Percentiles rank a stretch among this genome's conserved stretches.
Evolutionary conservation across 2,797 vertebrate genomes (phyloP).

Genomic region (Lagodon rhomboides): DNA sequence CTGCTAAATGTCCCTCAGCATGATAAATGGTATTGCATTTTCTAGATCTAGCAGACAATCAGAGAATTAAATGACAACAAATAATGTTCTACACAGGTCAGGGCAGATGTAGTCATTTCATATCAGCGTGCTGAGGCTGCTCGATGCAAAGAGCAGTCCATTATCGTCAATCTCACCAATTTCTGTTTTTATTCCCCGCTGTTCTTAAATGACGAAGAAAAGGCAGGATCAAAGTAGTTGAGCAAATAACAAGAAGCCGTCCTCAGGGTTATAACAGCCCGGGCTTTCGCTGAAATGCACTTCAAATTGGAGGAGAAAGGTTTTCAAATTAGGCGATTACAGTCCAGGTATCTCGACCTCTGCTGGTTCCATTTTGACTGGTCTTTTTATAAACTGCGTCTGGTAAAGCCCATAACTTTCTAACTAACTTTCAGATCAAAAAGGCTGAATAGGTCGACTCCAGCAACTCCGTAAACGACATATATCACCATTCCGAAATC

Average conservation of each 20-base stretch:
- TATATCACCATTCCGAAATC: no score
- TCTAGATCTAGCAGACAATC: conserved; percentile 28
- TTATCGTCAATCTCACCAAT: conserved; percentile 44
- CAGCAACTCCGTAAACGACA: no score
- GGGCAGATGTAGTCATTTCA: conserved; percentile 47
- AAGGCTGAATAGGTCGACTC: no score
- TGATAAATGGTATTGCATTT: conserved; percentile 33
- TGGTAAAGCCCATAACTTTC: background rate
- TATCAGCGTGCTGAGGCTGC: conserved; percentile 2
- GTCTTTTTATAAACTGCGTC: background rate
- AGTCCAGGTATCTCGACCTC: background rate
- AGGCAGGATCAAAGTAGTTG: conserved; percentile 4
- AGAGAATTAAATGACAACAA: conserved; percentile 35
- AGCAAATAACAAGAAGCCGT: conserved; percentile 30
- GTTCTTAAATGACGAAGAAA: conserved; percentile 30
- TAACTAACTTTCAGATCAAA: no score
- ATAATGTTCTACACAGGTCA: conserved; percentile 33
- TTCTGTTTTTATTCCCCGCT: conserved; percentile 35
- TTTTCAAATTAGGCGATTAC: background rate
- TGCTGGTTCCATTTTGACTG: background rate
- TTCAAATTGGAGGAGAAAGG: background rate
- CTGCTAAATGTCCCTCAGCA: conserved; percentile 28
- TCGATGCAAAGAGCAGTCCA: conserved; percentile 21
- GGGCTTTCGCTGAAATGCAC: background rate
- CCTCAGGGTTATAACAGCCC: background rate